A percentile compares a stretch with the other conserved stretches of the same genome.
These are phyloP conservation scores for Nannoperca australis DNA, from an alignment of 2,797 vertebrate species.

Conservation along the genomic window DNA sequence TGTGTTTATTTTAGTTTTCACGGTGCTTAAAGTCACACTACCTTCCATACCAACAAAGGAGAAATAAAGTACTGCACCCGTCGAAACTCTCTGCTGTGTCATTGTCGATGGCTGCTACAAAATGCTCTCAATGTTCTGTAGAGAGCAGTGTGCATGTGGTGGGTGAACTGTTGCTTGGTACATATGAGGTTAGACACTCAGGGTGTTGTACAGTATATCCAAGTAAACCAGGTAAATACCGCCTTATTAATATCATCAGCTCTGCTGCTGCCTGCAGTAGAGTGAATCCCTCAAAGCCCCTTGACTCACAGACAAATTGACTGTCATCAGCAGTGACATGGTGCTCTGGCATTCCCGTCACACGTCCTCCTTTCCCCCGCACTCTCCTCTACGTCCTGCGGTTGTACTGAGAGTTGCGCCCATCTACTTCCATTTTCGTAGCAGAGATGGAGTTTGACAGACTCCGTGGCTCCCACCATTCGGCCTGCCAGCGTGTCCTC, in stretches of 20 bases:
- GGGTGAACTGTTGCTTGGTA: conserved; percentile 6
- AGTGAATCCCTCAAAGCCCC: conserved; percentile 55
- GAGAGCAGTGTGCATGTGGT: conserved; percentile 26
- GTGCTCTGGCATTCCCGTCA: conserved; percentile 67
- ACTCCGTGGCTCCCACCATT: conserved; percentile 54
- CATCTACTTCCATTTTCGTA: conserved; percentile 56
- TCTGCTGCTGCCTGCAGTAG: conserved; percentile 35
- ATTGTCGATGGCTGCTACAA: no score
- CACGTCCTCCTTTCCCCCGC: conserved; percentile 39
- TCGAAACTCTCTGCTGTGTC: no score
- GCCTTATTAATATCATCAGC: conserved; percentile 51
- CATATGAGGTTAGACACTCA: conserved; percentile 21
- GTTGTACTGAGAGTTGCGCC: conserved; percentile 48
- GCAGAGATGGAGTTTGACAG: conserved; percentile 75
- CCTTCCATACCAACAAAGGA: no score
- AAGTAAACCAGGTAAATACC: conserved; percentile 44
- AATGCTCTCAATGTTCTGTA: conserved; percentile 16
- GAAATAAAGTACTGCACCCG: no score
- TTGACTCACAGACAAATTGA: conserved; percentile 70
- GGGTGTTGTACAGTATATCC: conserved; percentile 11
- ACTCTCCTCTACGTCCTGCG: conserved; percentile 44
- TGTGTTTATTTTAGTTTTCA: no score
- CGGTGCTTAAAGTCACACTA: no score
- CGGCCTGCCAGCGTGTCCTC: conserved; percentile 41
- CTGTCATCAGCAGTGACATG: conserved; percentile 70